Evolutionary conservation across 1,140 invertebrate species (phyloP).

Genomic region (Cyphomyrmex costatus): DNA sequence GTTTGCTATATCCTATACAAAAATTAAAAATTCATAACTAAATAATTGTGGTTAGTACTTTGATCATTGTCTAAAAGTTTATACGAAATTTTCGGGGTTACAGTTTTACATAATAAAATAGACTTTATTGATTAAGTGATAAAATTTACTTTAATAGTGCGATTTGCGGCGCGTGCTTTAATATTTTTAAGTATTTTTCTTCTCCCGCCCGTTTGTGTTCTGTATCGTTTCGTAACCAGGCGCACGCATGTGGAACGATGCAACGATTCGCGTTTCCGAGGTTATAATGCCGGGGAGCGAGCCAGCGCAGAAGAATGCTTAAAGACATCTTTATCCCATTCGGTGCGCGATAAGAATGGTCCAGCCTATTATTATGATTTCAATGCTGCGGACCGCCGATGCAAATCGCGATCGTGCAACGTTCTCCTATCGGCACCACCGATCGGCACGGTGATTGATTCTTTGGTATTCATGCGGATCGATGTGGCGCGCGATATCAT

Average conservation of each 20-base stretch:
- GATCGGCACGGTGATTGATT: conserved; percentile 78
- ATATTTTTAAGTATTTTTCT: not conserved
- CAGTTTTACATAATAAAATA: not conserved
- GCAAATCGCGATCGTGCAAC: conserved; percentile 74
- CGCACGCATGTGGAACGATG: conserved; percentile 16
- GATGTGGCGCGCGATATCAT: conserved; percentile 75
- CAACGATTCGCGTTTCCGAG: conserved; percentile 51
- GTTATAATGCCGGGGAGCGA: not conserved
- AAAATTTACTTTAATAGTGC: not conserved
- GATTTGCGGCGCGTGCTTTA: not conserved
- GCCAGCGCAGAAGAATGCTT: conserved; percentile 19
- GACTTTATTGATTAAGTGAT: no score
- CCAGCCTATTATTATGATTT: conserved; percentile 79
- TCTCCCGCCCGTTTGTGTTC: not conserved
- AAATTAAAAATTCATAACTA: not conserved
- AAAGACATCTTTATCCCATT: conserved; percentile 70
- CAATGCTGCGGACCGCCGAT: conserved; percentile 71
- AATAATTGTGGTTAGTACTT: not conserved
- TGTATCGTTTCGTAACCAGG: not conserved
- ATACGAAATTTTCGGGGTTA: not conserved
- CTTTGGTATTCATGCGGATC: conserved; percentile 76
- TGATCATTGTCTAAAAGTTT: not conserved
- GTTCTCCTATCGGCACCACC: conserved; percentile 66
- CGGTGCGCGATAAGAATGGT: conserved; percentile 66
- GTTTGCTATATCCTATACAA: not conserved